These are phyloP conservation scores for Gymnorhina tibicen DNA, from an alignment of 2,113 vertebrate genomes.

Conservation along the genomic window DNA sequence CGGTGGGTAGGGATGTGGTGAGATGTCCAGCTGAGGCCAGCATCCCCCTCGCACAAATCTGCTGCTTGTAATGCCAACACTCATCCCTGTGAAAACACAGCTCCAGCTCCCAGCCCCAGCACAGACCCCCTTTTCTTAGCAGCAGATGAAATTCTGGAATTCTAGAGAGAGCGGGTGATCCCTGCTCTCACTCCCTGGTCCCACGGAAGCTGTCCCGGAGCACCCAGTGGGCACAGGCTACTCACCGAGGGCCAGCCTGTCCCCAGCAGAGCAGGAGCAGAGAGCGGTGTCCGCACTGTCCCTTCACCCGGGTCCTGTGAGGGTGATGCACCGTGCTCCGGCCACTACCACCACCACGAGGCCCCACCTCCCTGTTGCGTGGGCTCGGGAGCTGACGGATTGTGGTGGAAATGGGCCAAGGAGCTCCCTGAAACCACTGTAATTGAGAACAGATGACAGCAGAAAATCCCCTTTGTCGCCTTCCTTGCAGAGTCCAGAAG, in stretches of 20 bases:
- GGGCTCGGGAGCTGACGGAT: background rate
- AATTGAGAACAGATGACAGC: background rate
- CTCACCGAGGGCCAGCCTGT: background rate
- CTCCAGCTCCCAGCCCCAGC: background rate
- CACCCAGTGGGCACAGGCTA: background rate
- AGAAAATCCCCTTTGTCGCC: background rate
- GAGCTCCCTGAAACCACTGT: background rate
- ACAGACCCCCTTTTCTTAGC: background rate
- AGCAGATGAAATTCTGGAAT: background rate
- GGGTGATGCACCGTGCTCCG: background rate
- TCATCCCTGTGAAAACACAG: background rate
- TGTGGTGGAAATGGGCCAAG: constrained; percentile 19
- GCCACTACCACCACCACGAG: background rate
- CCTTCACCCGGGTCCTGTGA: background rate
- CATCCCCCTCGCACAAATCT: background rate
- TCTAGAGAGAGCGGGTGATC: background rate
- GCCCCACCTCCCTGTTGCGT: constrained; percentile 34
- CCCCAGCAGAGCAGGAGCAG: background rate
- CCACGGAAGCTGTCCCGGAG: accelerated
- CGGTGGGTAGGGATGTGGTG: accelerated
- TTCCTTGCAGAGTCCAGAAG: background rate
- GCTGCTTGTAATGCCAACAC: accelerated
- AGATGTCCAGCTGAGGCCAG: background rate
- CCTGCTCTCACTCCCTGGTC: background rate
- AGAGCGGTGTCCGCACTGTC: background rate